phyloP scores from a whole-genome alignment of 1,140 invertebrate species.

The Muscidifurax raptorellus region DNA sequence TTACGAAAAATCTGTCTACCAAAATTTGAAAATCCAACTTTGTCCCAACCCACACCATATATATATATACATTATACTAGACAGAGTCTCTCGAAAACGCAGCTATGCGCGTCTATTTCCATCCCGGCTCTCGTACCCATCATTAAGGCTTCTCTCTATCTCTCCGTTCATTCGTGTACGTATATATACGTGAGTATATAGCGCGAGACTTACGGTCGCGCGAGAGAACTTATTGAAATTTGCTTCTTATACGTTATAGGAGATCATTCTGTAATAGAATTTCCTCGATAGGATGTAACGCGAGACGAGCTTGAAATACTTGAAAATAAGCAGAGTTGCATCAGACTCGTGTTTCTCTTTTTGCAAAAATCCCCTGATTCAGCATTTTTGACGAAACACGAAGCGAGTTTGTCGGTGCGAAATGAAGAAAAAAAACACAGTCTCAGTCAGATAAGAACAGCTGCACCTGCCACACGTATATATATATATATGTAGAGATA shows the following conservation, averaged over 20 bases:
- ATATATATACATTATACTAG: not conserved
- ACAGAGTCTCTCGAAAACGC: not conserved
- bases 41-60: not conserved
- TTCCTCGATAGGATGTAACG: not conserved
- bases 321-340: not conserved
- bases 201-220: not conserved
- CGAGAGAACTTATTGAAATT: constrained; percentile 33
- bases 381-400: not conserved
- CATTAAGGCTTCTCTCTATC: constrained; percentile 27
- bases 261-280: not conserved
- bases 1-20: not conserved
- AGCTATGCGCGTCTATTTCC: constrained; percentile 38
- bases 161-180: constrained; percentile 15
- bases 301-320: not conserved
- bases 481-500: not conserved
- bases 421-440: not conserved
- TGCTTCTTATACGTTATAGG: not conserved
- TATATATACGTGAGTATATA: not conserved
- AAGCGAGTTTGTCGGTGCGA: not conserved
- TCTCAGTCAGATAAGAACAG: not conserved
- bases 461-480: not conserved
- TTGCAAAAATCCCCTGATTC: not conserved
- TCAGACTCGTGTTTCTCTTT: not conserved
- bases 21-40: not conserved
- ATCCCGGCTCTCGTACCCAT: not conserved